Percentiles rank a stretch among this genome's conserved stretches.
Evolutionary conservation across 2,113 vertebrate species (phyloP).

Genomic region (Anser brachyrhynchus): DNA sequence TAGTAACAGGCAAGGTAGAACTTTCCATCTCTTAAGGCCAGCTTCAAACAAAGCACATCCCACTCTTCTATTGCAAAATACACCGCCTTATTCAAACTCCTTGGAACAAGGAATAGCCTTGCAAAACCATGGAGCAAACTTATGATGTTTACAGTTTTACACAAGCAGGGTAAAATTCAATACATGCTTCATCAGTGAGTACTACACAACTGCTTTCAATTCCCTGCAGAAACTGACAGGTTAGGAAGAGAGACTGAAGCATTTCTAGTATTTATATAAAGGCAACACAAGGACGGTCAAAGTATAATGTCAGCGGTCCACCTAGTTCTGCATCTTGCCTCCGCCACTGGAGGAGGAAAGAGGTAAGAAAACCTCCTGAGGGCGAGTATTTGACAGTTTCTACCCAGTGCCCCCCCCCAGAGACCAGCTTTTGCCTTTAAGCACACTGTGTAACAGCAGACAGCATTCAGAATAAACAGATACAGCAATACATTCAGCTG

Average conservation of each 20-base stretch:
- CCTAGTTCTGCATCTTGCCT: background rate
- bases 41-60: background rate
- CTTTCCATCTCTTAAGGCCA: background rate
- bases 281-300: background rate
- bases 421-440: background rate
- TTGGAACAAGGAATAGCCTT: background rate
- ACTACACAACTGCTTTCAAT: slow-evolving; percentile 5
- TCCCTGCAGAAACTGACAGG: slow-evolving; percentile 2
- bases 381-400: background rate
- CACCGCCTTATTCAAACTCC: background rate
- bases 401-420: background rate
- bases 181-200: background rate
- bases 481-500: background rate
- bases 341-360: background rate
- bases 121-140: background rate
- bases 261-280: slow-evolving; percentile 4
- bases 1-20: background rate
- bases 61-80: background rate
- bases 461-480: background rate
- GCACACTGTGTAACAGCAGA: background rate
- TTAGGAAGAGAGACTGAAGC: slow-evolving; percentile 11
- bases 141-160: background rate
- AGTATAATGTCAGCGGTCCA: background rate
- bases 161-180: background rate
- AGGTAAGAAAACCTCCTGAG: background rate